Conservation (phyloP, 2,888 invertebrate genomes). For the Apamea sordens region DNA sequence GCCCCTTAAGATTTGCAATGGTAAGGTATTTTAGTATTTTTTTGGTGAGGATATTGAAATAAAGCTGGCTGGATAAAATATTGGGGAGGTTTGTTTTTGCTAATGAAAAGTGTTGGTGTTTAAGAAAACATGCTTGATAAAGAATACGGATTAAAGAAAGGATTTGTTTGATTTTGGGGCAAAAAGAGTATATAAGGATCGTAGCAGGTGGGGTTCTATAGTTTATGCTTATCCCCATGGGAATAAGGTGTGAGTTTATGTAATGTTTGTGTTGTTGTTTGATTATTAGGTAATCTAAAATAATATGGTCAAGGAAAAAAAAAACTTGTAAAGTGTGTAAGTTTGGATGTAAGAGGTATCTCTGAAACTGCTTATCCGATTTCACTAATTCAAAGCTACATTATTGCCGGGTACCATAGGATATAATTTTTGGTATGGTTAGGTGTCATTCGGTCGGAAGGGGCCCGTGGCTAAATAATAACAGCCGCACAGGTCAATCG, state of each 20-base stretch:
- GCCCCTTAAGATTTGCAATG: conserved; percentile 77
- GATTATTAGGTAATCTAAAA: background rate
- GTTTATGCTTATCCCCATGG: too few species aligned
- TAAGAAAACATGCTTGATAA: conserved; percentile 31
- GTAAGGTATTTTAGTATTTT: conserved; percentile 67
- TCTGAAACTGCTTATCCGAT: background rate
- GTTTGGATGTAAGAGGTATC: background rate
- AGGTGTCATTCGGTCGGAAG: too few species aligned
- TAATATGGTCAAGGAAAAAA: background rate
- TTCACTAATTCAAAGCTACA: background rate
- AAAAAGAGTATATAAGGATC: background rate
- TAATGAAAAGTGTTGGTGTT: conserved; percentile 39
- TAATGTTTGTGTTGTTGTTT: background rate
- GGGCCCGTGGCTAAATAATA: too few species aligned
- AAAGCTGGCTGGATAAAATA: conserved; percentile 29
- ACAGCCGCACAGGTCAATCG: too few species aligned
- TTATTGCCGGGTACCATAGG: background rate
- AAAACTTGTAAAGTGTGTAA: too few species aligned
- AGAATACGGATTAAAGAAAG: background rate
- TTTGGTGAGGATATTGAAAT: conserved; percentile 31
- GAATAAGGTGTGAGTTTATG: too few species aligned
- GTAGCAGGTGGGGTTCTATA: background rate
- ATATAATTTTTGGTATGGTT: background rate
- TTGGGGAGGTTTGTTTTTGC: conserved; percentile 18
- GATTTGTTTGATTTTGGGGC: background rate